Evolutionary conservation across 2,113 vertebrate genomes (phyloP).

Genomic region (Caloenas nicobarica): DNA sequence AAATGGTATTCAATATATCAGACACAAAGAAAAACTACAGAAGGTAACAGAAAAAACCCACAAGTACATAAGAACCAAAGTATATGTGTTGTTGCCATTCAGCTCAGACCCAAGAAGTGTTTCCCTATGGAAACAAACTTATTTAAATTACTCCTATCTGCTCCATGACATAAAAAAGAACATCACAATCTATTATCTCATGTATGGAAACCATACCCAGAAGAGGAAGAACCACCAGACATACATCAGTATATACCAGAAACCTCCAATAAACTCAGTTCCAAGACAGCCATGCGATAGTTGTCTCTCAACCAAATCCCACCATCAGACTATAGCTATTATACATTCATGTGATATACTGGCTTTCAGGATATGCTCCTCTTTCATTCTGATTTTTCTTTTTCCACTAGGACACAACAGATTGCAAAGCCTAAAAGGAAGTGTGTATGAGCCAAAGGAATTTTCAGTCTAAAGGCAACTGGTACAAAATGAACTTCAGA

Average conservation of each 20-base stretch:
- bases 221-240: background rate
- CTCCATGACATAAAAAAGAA: background rate
- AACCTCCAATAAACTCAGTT: background rate
- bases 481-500: conserved; percentile 12
- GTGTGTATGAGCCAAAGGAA: background rate
- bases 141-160: background rate
- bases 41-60: background rate
- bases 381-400: background rate
- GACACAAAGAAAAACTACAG: background rate
- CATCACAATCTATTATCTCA: background rate
- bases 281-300: background rate
- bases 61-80: background rate
- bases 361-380: background rate
- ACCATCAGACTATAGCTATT: background rate
- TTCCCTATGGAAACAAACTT: background rate
- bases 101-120: background rate
- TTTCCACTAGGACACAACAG: background rate
- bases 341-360: background rate
- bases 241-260: background rate
- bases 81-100: background rate
- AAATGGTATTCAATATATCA: background rate
- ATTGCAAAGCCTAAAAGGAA: conserved; percentile 7
- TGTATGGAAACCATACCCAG: background rate
- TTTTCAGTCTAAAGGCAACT: conserved; percentile 7
- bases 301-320: background rate